phyloP scores from a whole-genome alignment of 1,140 invertebrate species.

The Calliopsis andreniformis region DNA sequence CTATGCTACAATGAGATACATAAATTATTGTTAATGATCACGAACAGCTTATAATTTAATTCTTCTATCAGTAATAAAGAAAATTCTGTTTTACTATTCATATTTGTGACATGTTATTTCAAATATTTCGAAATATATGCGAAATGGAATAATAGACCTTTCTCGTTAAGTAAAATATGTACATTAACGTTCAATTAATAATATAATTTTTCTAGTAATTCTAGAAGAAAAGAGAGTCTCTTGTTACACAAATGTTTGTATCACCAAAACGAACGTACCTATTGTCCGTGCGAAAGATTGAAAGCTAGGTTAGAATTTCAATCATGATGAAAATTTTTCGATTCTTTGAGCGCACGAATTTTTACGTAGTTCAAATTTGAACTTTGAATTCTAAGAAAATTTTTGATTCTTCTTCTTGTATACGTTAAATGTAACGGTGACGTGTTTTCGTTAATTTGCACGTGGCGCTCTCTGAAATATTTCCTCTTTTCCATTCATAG shows the following conservation, averaged over 20 bases:
- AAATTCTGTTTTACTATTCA: background rate
- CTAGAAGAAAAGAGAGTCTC: background rate
- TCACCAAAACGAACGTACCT: conserved; percentile 45
- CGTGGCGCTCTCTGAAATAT: conserved; percentile 43
- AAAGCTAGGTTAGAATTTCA: conserved; percentile 57
- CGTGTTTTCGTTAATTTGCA: conserved; percentile 52
- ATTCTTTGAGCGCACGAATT: conserved; percentile 8
- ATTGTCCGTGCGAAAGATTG: conserved; percentile 27
- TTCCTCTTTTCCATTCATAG: conserved; percentile 2
- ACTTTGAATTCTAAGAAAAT: conserved; percentile 10
- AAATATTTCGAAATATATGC: background rate
- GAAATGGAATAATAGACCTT: background rate
- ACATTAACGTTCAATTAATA: background rate
- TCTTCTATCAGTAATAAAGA: too few species aligned
- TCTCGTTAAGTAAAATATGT: background rate
- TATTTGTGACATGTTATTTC: background rate
- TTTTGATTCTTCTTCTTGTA: conserved; percentile 15
- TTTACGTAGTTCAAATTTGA: conserved; percentile 39
- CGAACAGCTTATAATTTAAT: too few species aligned
- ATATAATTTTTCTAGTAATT: background rate
- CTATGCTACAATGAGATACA: conserved; percentile 36
- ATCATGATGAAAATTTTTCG: background rate
- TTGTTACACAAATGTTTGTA: conserved; percentile 12
- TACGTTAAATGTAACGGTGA: conserved; percentile 34
- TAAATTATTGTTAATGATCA: conserved; percentile 8